Conservation (phyloP, 2,888 invertebrate genomes). For the Punctoribates punctum region DNA sequence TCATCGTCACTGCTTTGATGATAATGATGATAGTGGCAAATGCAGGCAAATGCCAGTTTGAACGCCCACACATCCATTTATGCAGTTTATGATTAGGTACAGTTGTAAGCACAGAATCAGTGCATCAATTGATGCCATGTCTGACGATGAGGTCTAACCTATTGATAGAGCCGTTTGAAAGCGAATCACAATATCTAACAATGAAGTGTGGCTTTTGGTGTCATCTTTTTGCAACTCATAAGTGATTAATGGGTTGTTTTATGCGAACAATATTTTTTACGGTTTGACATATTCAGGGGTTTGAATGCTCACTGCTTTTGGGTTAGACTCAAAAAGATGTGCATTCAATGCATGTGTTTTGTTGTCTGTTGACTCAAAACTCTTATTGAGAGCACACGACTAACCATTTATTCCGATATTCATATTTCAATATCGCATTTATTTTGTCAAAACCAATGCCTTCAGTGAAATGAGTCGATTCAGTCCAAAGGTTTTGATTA, state of each 20-base stretch:
- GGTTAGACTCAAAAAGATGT: constrained; percentile 19
- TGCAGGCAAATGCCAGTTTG: constrained; percentile 18
- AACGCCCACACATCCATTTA: constrained; percentile 30
- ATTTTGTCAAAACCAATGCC: constrained; percentile 33
- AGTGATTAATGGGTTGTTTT: constrained; percentile 38
- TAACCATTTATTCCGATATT: not conserved
- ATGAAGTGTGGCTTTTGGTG: not conserved
- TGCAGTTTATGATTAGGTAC: constrained; percentile 30
- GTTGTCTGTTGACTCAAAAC: constrained; percentile 2
- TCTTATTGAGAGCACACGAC: constrained; percentile 9
- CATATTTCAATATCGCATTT: constrained; percentile 36
- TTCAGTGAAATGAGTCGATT: constrained; percentile 34
- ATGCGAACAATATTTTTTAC: constrained; percentile 31
- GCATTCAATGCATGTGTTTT: constrained; percentile 4
- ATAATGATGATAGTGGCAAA: constrained; percentile 27
- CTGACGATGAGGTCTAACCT: not conserved
- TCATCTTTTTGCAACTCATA: constrained; percentile 14
- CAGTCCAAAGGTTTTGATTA: constrained; percentile 36
- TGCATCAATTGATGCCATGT: constrained; percentile 16
- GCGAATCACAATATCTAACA: not conserved
- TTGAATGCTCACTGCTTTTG: constrained; percentile 15
- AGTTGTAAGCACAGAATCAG: not conserved
- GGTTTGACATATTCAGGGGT: constrained; percentile 33
- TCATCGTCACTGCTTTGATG: constrained; percentile 21
- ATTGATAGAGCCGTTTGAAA: constrained; percentile 9